A percentile compares a stretch with the other conserved stretches of the same genome.
These are phyloP conservation scores for Lordiphosa andalusiaca DNA, from an alignment of 2,888 invertebrate genomes.

Conservation along the genomic window DNA sequence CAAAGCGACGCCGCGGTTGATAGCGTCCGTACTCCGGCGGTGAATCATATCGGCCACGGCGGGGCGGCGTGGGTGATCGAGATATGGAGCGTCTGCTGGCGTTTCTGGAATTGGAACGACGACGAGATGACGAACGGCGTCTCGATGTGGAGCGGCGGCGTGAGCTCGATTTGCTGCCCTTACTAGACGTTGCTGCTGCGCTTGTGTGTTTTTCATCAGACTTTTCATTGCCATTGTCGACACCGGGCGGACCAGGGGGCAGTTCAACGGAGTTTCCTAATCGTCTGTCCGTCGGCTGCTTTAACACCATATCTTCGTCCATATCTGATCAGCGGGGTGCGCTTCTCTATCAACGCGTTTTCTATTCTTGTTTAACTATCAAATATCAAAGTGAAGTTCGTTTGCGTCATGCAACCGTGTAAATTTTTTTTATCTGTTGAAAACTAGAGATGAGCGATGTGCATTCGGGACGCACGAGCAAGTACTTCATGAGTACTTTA, in stretches of 20 bases:
- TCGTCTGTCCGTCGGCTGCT: constrained; percentile 72
- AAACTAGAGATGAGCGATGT: too few species aligned
- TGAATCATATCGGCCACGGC: constrained; percentile 72
- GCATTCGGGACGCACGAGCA: too few species aligned
- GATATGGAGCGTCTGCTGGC: constrained; percentile 68
- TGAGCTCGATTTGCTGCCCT: constrained; percentile 44
- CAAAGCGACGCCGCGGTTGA: constrained; percentile 61
- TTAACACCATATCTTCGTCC: constrained; percentile 76
- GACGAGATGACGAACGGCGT: constrained; percentile 42
- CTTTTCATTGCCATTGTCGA: constrained; percentile 68
- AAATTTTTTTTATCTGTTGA: too few species aligned
- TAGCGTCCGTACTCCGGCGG: constrained; percentile 75
- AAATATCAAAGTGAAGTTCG: too few species aligned
- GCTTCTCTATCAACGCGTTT: constrained; percentile 26
- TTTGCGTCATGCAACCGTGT: too few species aligned
- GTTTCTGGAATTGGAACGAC: constrained; percentile 71
- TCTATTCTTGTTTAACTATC: not conserved
- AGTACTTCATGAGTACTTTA: too few species aligned
- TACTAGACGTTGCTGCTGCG: constrained; percentile 24
- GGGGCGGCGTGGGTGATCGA: constrained; percentile 75
- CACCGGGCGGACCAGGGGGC: constrained; percentile 77
- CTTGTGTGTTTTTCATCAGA: constrained; percentile 30
- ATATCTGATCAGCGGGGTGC: constrained; percentile 49
- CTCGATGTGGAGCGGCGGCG: constrained; percentile 53
- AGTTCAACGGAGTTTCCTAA: constrained; percentile 65